Evolutionary conservation across 2,888 invertebrate species (phyloP), one percentile per base, ranked within the genome.

Genomic region (Drosophila rubida): DNA sequence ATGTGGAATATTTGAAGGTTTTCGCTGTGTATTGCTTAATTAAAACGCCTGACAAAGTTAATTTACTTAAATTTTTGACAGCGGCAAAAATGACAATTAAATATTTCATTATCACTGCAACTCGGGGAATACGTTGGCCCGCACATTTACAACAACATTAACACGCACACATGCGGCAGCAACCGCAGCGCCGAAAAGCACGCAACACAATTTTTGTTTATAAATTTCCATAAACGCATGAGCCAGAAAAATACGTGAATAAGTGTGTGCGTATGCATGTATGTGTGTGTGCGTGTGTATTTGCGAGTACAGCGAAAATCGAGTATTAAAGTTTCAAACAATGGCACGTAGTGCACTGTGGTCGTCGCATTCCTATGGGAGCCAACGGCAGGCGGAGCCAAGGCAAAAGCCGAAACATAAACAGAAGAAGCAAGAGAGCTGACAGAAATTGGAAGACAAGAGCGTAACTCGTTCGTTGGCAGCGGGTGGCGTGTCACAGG

Each of bases 41-140:
- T 87, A 87, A 87, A 84, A 70, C 58, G 41, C 57, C 70, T 46
- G 69, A 65, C 83, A 61, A 68, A 78, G 87, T 87, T 87, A 84
- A 88, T 84, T 87, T 72, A 80, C 68, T 67, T 78, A 51, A 65
- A 82, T 82, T 81, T 69, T 78, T 67, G 73, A 78, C 50, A 55
- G 50, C 66, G 59, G n/a, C 69, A 54, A 72, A 85, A 83, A 86
- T 87, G 74, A 67, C 87, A 86, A 67, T 87, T 83, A 72, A 83
- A 88, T 84, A 88, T 76, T 84, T 88, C 61, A 84, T 88, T 72
- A 80, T 76, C 76, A 54, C 30, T 71, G 69, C 57, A 69, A 59
- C 59, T 61, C 60, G 14, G 68, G 48, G 77, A 59, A 54, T 62
- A 67, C 27, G 19, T 22, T 13, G 19, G 16, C 45, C 16, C 46